Percentiles rank a stretch among this genome's conserved stretches.
phyloP scores from a whole-genome alignment of 2,888 invertebrate species.

The Melinopterus prodromus region DNA sequence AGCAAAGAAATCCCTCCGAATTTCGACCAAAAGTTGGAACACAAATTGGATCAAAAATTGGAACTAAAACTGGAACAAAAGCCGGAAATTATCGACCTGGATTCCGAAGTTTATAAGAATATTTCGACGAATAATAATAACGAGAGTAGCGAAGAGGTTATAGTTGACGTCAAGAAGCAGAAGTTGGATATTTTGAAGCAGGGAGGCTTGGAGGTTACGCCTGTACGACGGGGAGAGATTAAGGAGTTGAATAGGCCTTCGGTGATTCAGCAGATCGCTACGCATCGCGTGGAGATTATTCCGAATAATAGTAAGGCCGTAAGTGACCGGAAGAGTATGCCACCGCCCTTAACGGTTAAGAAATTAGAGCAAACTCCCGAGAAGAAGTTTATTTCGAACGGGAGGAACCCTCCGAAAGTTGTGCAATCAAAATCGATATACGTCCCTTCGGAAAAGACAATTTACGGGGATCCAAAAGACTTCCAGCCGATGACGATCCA shows the following conservation, averaged over 20 bases:
- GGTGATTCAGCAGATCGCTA: slow-evolving; percentile 52
- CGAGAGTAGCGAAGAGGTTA: slow-evolving; percentile 50
- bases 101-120: slow-evolving; percentile 52
- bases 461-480: slow-evolving; percentile 79
- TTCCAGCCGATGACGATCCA: slow-evolving; percentile 67
- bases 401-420: slow-evolving; percentile 63
- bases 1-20: slow-evolving; percentile 65
- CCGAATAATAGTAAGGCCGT: slow-evolving; percentile 33
- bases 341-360: slow-evolving; percentile 45
- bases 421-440: slow-evolving; percentile 73
- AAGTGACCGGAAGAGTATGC: slow-evolving; percentile 48
- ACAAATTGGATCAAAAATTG: slow-evolving; percentile 50
- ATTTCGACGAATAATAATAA: slow-evolving; percentile 44
- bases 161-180: slow-evolving; percentile 69
- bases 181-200: slow-evolving; percentile 80
- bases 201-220: slow-evolving; percentile 78
- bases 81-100: slow-evolving; percentile 72
- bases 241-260: slow-evolving; percentile 52
- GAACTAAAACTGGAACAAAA: not conserved
- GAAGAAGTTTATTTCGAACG: slow-evolving; percentile 7
- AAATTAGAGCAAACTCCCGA: not conserved
- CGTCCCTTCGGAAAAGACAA: slow-evolving; percentile 69
- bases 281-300: slow-evolving; percentile 29
- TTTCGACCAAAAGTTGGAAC: slow-evolving; percentile 49
- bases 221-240: slow-evolving; percentile 59